Evolutionary conservation across 2,888 invertebrate genomes (phyloP).

Genomic region (Galerucella nymphaeae): DNA sequence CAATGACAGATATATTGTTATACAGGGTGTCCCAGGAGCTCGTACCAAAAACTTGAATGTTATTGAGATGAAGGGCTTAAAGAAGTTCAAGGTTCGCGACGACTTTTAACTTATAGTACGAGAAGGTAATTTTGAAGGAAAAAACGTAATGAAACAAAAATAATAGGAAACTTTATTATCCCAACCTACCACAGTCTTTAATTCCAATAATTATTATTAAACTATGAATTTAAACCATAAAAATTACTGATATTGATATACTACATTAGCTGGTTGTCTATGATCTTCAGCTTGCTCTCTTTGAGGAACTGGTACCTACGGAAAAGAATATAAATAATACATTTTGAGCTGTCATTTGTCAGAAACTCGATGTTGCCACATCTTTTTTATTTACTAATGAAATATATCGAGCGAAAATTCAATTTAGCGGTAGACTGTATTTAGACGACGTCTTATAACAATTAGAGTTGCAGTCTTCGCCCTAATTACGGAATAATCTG

Average conservation of each 20-base stretch:
- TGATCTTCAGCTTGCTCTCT: slow-evolving; percentile 36
- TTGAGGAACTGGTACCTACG: slow-evolving; percentile 32
- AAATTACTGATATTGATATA: slow-evolving; percentile 46
- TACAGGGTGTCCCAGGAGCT: too few relatives aligned
- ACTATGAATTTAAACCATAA: not conserved
- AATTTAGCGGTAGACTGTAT: too few relatives aligned
- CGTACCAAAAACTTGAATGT: too few relatives aligned
- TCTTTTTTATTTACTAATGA: too few relatives aligned
- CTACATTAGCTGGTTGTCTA: slow-evolving; percentile 41
- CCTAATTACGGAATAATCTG: not conserved
- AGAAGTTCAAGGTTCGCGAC: slow-evolving; percentile 60
- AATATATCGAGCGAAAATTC: too few relatives aligned
- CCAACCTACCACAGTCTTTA: slow-evolving; percentile 9
- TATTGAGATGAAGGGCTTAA: too few relatives aligned
- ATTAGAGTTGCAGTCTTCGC: not conserved
- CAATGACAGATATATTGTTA: slow-evolving; percentile 64
- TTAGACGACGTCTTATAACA: not conserved
- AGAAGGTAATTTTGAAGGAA: too few relatives aligned
- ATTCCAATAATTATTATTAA: not conserved
- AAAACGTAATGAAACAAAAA: too few relatives aligned
- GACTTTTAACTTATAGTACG: slow-evolving; percentile 60
- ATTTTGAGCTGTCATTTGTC: too few relatives aligned
- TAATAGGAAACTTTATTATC: not conserved
- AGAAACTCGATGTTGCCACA: too few relatives aligned
- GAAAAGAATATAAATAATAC: too few relatives aligned